These are phyloP conservation scores for Adelosebastes latens DNA, from an alignment of 2,797 vertebrate genomes.

Conservation along the genomic window DNA sequence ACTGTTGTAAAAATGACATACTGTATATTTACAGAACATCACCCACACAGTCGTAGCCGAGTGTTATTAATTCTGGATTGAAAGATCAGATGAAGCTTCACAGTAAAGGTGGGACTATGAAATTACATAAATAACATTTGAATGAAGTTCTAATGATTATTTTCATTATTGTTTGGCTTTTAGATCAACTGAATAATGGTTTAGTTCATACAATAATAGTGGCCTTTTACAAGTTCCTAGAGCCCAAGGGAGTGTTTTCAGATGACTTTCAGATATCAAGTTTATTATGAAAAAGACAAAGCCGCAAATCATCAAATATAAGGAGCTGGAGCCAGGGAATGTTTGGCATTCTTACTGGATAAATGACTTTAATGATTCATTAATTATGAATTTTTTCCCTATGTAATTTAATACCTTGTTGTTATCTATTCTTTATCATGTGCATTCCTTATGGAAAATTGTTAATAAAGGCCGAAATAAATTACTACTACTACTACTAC, in stretches of 20 bases:
- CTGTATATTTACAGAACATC: not conserved
- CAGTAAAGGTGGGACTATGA: not conserved
- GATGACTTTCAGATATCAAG: not conserved
- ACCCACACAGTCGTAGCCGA: not conserved
- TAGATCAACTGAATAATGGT: not conserved
- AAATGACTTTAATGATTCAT: not conserved
- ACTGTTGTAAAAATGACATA: not conserved
- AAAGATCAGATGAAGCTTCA: not conserved
- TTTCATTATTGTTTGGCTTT: not conserved
- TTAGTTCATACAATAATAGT: not conserved
- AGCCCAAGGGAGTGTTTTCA: not conserved
- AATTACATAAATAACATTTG: not conserved
- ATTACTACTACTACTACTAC: too few species aligned
- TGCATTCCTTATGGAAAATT: too few species aligned
- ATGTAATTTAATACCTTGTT: too few species aligned
- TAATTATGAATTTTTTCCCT: too few species aligned
- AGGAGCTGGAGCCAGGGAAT: not conserved
- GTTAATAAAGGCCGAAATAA: not conserved
- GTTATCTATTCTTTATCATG: too few species aligned
- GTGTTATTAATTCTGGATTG: not conserved
- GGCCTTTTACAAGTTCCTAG: not conserved
- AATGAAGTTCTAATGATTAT: not conserved
- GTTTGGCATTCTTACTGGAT: not conserved
- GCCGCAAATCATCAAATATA: not conserved
- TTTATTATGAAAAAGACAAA: not conserved